Conservation (phyloP, 2,113 vertebrate species). For the Sula dactylatra region DNA sequence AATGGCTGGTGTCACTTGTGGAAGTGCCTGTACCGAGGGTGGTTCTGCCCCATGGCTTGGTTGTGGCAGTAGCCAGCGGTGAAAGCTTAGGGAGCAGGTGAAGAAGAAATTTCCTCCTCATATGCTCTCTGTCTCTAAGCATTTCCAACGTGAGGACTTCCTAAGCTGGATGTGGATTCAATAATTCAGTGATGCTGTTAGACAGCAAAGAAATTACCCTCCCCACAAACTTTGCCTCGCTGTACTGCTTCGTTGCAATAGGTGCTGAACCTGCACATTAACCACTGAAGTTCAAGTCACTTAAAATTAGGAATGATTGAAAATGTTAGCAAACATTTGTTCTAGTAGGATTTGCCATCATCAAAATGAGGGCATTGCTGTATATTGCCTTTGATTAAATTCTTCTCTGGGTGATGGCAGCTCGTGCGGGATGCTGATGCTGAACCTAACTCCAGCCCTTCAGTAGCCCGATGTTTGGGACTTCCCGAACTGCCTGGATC, state of each 20-base stretch:
- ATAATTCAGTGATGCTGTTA: neutral
- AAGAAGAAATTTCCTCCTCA: neutral
- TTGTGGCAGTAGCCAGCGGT: neutral
- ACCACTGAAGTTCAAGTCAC: neutral
- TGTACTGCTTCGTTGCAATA: neutral
- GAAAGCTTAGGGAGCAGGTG: neutral
- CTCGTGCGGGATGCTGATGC: neutral
- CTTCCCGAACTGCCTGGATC: neutral
- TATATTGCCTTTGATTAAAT: neutral
- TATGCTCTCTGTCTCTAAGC: neutral
- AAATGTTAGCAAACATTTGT: neutral
- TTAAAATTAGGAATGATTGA: accelerated
- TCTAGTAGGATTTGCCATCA: neutral
- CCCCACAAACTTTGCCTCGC: too few species aligned
- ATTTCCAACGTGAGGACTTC: accelerated
- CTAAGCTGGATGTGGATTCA: neutral
- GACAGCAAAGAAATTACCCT: neutral
- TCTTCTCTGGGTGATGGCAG: neutral
- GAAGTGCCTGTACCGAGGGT: accelerated
- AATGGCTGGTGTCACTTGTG: neutral
- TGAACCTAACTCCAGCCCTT: neutral
- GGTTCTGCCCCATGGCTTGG: neutral
- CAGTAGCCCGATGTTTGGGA: accelerated
- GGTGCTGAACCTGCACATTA: neutral
- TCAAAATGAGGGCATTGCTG: too few species aligned